Conservation (phyloP, 2,888 invertebrate species). For the Zonitis immaculata region DNA sequence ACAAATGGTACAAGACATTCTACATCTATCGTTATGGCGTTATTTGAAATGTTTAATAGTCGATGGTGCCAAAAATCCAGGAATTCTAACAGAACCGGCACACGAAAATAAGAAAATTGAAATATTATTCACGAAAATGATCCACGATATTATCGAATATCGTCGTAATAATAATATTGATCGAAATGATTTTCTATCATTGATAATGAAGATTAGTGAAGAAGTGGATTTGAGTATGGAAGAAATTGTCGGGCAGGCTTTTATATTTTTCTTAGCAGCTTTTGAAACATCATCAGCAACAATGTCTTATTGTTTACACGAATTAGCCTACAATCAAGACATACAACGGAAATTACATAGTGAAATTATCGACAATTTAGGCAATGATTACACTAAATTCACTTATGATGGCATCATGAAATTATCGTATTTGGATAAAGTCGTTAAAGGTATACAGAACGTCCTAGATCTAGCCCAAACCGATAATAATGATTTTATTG, state of each 20-base stretch:
- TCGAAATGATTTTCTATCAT: neutral
- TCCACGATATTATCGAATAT: neutral
- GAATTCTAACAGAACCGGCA: neutral
- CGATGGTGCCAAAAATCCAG: neutral
- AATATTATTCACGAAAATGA: neutral
- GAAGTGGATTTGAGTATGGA: neutral
- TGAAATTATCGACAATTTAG: constrained; percentile 41
- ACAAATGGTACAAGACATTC: neutral
- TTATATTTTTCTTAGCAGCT: neutral
- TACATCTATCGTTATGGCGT: neutral
- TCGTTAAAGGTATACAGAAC: constrained; percentile 30
- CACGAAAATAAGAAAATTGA: neutral
- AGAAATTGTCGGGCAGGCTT: neutral
- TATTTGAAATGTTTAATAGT: neutral
- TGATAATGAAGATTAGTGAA: neutral
- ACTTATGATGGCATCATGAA: constrained; percentile 46
- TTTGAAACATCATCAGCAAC: neutral
- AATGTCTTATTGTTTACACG: neutral
- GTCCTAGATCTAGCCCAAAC: too few relatives aligned
- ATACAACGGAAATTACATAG: constrained; percentile 46
- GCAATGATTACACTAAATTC: constrained; percentile 38
- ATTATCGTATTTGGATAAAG: constrained; percentile 49
- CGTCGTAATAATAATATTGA: neutral
- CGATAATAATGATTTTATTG: neutral
- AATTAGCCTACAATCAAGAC: constrained; percentile 32